A percentile compares a stretch with the other conserved stretches of the same genome.
These are phyloP conservation scores for Itoplectis maculator DNA, from an alignment of 2,888 invertebrate genomes.

Conservation along the genomic window DNA sequence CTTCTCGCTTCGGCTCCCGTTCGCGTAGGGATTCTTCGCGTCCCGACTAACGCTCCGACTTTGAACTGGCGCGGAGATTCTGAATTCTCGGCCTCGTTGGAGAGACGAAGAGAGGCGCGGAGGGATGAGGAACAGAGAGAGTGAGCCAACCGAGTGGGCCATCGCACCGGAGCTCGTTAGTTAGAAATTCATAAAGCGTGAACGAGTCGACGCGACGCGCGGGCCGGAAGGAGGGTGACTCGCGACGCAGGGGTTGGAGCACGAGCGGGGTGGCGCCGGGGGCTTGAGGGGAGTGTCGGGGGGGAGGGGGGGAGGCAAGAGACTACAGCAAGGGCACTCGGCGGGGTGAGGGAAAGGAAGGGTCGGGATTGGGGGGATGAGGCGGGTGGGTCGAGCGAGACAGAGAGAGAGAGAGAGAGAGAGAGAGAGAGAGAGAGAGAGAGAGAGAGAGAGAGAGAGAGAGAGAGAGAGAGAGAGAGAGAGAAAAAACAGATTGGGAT, in stretches of 20 bases:
- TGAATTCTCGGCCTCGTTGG: conserved; percentile 48
- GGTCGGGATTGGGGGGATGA: conserved; percentile 3
- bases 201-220: conserved; percentile 48
- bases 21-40: not conserved
- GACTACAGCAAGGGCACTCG: conserved; percentile 10
- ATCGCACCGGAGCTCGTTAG: conserved; percentile 59
- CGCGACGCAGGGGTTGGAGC: conserved; percentile 20
- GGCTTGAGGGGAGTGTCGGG: no score
- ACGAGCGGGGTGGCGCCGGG: no score
- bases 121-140: no score
- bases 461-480: not conserved
- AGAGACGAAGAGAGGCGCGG: no score
- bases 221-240: conserved; percentile 28
- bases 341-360: conserved; percentile 17
- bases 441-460: not conserved
- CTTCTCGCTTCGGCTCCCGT: conserved; percentile 2
- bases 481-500: conserved; percentile 20
- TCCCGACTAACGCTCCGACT: conserved; percentile 41
- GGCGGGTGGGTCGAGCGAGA: no score
- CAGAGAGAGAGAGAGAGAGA: not conserved
- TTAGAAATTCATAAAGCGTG: conserved; percentile 72
- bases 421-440: conserved; percentile 5
- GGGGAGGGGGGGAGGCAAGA: conserved; percentile 46
- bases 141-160: conserved; percentile 26
- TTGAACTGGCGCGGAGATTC: conserved; percentile 49